Evolutionary conservation across 2,888 invertebrate genomes (phyloP), one percentile per base, ranked within the genome.

Genomic region (Synergus japonicus): DNA sequence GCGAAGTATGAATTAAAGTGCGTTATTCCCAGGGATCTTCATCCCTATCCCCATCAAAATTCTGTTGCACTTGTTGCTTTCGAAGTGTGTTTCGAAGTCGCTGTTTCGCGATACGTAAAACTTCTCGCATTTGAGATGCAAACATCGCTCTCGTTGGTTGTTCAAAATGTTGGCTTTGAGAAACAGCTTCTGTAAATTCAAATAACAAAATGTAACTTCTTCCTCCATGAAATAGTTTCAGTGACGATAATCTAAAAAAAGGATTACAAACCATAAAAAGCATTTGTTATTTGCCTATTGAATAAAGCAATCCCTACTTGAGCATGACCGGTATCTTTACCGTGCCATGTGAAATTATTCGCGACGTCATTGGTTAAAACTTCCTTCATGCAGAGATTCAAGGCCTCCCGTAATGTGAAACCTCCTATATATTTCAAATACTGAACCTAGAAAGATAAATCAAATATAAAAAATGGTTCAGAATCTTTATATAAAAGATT

Each of bases 321-420:
- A 41, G 73, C 73, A 4, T 73, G 73, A n/a, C 73, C 73, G 2
- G 73, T 73, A 29, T 73, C 73, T 54, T 73, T 73, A 37, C 73
- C 73, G 5, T 73, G 73, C 73, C 73, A 73, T n/a, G 73, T 73
- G 37, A 73, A 73, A 73, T 73, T 73, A 49, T 54, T 73, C 4
- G 73, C 73, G 9, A 73, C 73, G 37, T 73, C 73, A n/a, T 73
- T 73, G 5, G 73, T 73, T 15, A 73, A 37, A 54, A 73, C 73
- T 73, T 73, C 73, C 37, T 73, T 73, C 73, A 73, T 73, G 12
- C 73, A 73, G 4, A 73, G 73, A 73, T 73, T 73, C n/a, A 73
- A 54, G 15, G 73, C 73, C 41, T 73, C 73, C 3, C 73, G 73
- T 9, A 73, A 37, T 15, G 73, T 73, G 29, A 73, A 73, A 54